Conservation (phyloP, 2,888 invertebrate genomes). For the Hydraecia micacea region DNA sequence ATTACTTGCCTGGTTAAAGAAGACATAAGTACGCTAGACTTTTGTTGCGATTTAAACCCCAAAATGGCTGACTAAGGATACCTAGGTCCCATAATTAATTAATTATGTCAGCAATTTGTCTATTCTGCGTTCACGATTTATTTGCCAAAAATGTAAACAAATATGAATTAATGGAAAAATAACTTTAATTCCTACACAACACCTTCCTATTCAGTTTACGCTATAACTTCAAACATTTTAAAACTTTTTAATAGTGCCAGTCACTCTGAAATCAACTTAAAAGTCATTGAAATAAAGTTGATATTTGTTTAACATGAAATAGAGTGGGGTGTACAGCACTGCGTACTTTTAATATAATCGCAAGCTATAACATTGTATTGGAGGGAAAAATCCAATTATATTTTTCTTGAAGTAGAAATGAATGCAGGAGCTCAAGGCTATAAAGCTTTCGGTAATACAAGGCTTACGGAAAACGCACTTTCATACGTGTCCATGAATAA, state of each 20-base stretch:
- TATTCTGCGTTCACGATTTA: too few relatives aligned
- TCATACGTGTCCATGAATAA: neutral
- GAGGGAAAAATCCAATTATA: neutral
- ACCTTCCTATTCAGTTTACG: too few relatives aligned
- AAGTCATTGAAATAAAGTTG: too few relatives aligned
- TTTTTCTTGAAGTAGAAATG: constrained; percentile 16
- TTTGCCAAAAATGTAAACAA: too few relatives aligned
- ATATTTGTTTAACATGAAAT: too few relatives aligned
- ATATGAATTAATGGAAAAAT: too few relatives aligned
- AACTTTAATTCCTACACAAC: too few relatives aligned
- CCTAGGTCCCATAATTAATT: neutral
- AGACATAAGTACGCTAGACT: too few relatives aligned
- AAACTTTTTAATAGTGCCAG: too few relatives aligned
- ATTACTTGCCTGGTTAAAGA: neutral
- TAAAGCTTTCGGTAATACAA: neutral
- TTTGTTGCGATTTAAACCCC: neutral
- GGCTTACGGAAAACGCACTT: constrained; percentile 3
- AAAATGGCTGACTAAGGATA: neutral
- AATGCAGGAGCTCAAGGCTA: constrained; percentile 11
- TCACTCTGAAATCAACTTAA: too few relatives aligned
- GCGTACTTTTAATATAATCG: neutral
- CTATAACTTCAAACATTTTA: too few relatives aligned
- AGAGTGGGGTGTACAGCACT: too few relatives aligned
- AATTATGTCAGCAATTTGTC: neutral
- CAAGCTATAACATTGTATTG: neutral